Evolutionary conservation across 1,140 invertebrate species (phyloP), one percentile per base, ranked within the genome.

Genomic region (Drosophila lowei): DNA sequence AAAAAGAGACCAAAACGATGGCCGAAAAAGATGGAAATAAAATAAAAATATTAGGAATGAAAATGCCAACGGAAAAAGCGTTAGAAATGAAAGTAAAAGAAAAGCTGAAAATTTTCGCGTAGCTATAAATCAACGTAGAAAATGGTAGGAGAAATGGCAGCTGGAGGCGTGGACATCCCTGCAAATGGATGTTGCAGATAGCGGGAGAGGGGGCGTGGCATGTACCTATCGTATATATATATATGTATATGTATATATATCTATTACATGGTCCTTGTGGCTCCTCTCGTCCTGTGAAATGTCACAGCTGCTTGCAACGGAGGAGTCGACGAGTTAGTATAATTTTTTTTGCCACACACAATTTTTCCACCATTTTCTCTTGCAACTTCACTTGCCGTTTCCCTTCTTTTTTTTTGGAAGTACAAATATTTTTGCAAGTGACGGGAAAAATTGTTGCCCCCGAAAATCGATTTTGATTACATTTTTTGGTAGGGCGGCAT

Each of bases 351-450:
- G 66, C 49, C 53, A 44, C 43, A 21, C 23, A 18, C 34, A 38
- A 38, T 38, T 38, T 71, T 71, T 72, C 60, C 41, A 52, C 34
- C 34, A 38, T 38, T 38, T 38, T 38, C 34, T 60, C 58, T 73
- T 49, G 16, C 21, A 25, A 25, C 59, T 61, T 57, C 50, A 18
- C 46, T 41, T 25, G 23, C 43, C 42, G 58, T 67, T 57, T 52
- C n/a, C 23, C 4, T 18, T 6, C 18, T 58, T 58, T 44, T 41
- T 21, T 66, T 83, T 68, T 46, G 46, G 44, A 44, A 73, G 79
- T 79, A 88, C 48, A 77, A 86, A 86, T 88, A 81, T 81, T 81
- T 88, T 81, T 59, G 83, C 81, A 85, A 70, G 70, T 81, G 77
- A 70, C 64, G 34, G 34, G 34, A 80, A 68, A 78, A 84, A 79